Percentiles rank a stretch among this genome's conserved stretches.
These are phyloP conservation scores for Hephaestus fuliginosus DNA, from an alignment of 2,797 vertebrate species.

Conservation along the genomic window DNA sequence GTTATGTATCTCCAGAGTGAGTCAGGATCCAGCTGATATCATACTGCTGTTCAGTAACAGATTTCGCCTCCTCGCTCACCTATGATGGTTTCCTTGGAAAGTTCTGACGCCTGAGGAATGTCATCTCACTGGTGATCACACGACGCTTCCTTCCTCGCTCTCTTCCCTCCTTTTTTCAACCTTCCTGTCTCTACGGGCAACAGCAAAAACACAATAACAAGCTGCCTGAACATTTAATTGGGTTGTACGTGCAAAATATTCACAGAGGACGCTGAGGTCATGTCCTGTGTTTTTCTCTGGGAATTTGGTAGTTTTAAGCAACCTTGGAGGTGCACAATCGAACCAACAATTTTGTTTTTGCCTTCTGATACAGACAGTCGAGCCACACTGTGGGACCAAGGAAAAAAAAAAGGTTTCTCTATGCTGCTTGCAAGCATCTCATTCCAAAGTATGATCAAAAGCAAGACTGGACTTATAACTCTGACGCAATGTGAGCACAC, in stretches of 20 bases:
- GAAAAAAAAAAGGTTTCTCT: neutral
- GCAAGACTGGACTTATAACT: neutral
- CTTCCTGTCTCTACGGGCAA: constrained; percentile 59
- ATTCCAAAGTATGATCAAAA: constrained; percentile 2
- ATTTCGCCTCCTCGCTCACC: neutral
- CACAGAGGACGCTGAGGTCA: constrained; percentile 7
- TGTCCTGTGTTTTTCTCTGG: neutral
- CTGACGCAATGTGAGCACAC: neutral
- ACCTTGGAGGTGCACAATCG: neutral
- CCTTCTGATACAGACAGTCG: neutral
- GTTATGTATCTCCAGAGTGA: neutral
- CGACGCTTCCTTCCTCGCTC: constrained; percentile 32
- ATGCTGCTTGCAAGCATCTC: neutral
- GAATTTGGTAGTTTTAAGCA: neutral
- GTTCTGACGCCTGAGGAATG: constrained; percentile 16
- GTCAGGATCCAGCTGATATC: neutral
- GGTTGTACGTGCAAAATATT: neutral
- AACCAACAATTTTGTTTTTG: neutral
- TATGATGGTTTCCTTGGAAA: constrained; percentile 26
- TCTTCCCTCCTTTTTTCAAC: constrained; percentile 57
- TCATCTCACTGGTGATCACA: constrained; percentile 12
- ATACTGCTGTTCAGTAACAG: neutral
- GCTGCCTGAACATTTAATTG: constrained; percentile 9
- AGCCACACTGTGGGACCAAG: neutral
- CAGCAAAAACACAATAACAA: constrained; percentile 53